Conservation (phyloP, 2,888 invertebrate genomes). For the Eristalinus aeneus region DNA sequence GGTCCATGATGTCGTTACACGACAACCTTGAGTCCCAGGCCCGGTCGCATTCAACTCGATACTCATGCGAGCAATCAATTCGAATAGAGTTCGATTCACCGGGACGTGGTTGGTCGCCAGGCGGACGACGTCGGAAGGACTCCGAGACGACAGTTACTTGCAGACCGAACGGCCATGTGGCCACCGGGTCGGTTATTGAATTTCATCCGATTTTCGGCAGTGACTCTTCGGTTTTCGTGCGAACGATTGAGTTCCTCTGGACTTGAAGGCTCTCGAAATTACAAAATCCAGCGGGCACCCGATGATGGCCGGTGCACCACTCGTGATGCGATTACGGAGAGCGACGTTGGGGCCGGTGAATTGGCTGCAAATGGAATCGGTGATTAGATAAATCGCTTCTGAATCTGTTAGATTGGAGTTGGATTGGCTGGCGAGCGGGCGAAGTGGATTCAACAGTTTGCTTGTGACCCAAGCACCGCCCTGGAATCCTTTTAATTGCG, state of each 20-base stretch:
- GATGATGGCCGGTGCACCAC: neutral
- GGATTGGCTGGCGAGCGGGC: constrained; percentile 35
- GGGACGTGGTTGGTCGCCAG: neutral
- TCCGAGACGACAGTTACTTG: constrained; percentile 56
- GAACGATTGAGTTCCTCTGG: constrained; percentile 67
- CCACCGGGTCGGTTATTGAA: constrained; percentile 54
- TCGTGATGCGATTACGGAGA: constrained; percentile 63
- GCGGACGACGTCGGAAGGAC: neutral
- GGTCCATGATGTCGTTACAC: neutral
- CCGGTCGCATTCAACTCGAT: constrained; percentile 37
- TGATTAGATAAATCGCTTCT: constrained; percentile 68
- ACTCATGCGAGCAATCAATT: constrained; percentile 68
- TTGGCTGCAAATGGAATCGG: constrained; percentile 65
- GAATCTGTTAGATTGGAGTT: constrained; percentile 56
- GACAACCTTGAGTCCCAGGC: neutral
- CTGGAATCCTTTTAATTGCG: neutral
- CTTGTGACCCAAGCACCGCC: neutral
- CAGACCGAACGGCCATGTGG: constrained; percentile 6
- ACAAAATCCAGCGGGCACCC: constrained; percentile 57
- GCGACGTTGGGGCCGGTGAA: constrained; percentile 36
- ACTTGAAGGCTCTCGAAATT: constrained; percentile 68
- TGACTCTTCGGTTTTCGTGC: constrained; percentile 64
- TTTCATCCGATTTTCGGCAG: constrained; percentile 62
- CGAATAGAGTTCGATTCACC: constrained; percentile 29
- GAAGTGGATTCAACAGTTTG: neutral